Evolutionary conservation across 2,888 invertebrate genomes (phyloP), one percentile per base, ranked within the genome.

Genomic region (Cinara cedri): DNA sequence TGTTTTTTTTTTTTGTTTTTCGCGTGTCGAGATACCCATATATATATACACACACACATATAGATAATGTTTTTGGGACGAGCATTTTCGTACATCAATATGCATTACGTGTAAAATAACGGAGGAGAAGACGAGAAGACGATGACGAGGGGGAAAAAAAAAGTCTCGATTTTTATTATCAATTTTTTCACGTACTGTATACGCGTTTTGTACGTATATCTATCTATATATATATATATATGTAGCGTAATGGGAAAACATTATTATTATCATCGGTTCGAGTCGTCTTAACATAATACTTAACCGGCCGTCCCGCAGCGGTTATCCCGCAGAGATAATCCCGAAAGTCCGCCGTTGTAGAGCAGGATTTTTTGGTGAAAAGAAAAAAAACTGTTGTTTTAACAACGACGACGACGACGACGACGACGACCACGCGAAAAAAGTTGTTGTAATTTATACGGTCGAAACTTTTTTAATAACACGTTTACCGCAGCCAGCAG

Each of bases 401-500:
- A 24, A 63, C 14, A 55, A 55, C 49, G 13, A 42, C 6, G 9
- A n/a, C n/a, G n/a, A n/a, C n/a, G n/a, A n/a, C n/a, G n/a, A n/a
- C n/a, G n/a, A n/a, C n/a, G n/a, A n/a, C n/a, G n/a, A n/a, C n/a
- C 51, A 10, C 51, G 6, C 42, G 74, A 51, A 10, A 51, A 54
- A 65, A 63, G 54, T 42, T 54, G 62, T 54, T 54, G 62, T 72
- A 74, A 63, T 51, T 65, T 54, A 54, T 65, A 65, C 74, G 13
- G 51, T 75, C 44, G 6, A 65, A 74, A 75, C 74, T 75, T 75
- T 75, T 75, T 75, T 75, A 75, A 75, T 75, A 75, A 75, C 42
- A 51, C 74, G 60, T 57, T 71, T 60, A 72, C 46, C 2, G 46
- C 49, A n/a, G 21, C 1, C 46, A 1, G 46, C 49, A n/a, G 21